A percentile compares a stretch with the other conserved stretches of the same genome.
phyloP scores from a whole-genome alignment of 2,888 invertebrate genomes.

The Phragmatobia fuliginosa region DNA sequence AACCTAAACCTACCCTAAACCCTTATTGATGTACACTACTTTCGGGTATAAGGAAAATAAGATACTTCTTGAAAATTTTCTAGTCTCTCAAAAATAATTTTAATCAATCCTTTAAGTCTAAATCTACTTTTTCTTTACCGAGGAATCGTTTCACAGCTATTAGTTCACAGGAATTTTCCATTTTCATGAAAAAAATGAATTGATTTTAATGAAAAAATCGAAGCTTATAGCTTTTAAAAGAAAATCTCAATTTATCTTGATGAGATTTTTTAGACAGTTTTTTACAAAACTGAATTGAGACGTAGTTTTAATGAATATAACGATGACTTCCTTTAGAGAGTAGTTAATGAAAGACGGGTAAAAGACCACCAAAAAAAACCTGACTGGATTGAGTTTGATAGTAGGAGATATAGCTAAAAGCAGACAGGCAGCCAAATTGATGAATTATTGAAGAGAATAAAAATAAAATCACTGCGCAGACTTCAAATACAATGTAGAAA shows the following conservation, averaged over 20 bases:
- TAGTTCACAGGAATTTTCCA: slow-evolving; percentile 12
- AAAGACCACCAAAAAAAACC: no score
- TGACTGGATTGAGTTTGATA: no score
- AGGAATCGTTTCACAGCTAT: slow-evolving; percentile 1
- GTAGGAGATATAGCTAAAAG: no score
- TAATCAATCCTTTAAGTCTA: not conserved
- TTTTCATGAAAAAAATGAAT: slow-evolving; percentile 11
- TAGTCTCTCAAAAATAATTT: not conserved
- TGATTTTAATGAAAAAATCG: slow-evolving; percentile 27
- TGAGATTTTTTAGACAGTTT: slow-evolving; percentile 52
- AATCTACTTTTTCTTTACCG: not conserved
- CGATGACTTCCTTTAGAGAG: slow-evolving; percentile 14
- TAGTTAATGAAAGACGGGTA: not conserved
- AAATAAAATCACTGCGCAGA: no score
- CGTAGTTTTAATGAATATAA: slow-evolving; percentile 34
- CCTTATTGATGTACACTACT: not conserved
- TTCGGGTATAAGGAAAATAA: not conserved
- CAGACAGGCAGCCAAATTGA: no score
- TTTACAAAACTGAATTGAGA: slow-evolving; percentile 40
- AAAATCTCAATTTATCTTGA: slow-evolving; percentile 56
- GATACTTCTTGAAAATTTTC: not conserved
- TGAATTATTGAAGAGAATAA: no score
- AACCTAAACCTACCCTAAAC: not conserved
- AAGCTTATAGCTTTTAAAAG: slow-evolving; percentile 45
- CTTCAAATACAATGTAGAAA: no score